Evolutionary conservation across 2,113 vertebrate genomes (phyloP).

Genomic region (Pionites leucogaster): DNA sequence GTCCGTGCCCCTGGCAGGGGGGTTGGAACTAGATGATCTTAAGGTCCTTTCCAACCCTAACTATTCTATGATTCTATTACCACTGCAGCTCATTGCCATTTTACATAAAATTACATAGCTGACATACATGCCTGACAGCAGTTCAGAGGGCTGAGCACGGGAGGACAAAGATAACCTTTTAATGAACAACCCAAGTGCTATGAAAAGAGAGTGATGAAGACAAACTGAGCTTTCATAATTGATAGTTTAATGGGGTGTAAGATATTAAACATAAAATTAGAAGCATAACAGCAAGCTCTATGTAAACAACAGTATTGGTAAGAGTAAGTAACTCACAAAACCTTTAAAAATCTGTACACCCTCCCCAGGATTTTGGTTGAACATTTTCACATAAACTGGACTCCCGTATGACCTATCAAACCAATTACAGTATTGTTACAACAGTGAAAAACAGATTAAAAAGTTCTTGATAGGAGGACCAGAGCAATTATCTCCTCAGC

Average conservation of each 20-base stretch:
- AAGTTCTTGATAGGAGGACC: accelerated
- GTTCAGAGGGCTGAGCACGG: not conserved
- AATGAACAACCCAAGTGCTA: not conserved
- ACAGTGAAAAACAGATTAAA: not conserved
- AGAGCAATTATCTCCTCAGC: accelerated
- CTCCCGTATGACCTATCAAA: not conserved
- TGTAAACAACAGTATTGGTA: not conserved
- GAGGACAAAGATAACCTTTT: not conserved
- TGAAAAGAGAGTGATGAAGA: not conserved
- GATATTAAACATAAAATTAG: not conserved
- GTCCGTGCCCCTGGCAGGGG: too few species aligned
- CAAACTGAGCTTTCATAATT: not conserved
- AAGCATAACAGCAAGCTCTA: not conserved
- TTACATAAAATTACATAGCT: not conserved
- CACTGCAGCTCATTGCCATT: accelerated
- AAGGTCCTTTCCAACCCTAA: too few species aligned
- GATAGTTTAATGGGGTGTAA: not conserved
- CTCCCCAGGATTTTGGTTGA: not conserved
- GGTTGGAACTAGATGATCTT: too few species aligned
- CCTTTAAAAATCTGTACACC: not conserved
- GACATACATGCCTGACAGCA: not conserved
- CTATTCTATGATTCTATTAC: not conserved
- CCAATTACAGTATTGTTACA: not conserved
- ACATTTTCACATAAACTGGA: not conserved
- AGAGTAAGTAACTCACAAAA: not conserved